Percentiles rank a stretch among this genome's conserved stretches.
Evolutionary conservation across 2,888 invertebrate genomes (phyloP).

Genomic region (Brachyptera risi): DNA sequence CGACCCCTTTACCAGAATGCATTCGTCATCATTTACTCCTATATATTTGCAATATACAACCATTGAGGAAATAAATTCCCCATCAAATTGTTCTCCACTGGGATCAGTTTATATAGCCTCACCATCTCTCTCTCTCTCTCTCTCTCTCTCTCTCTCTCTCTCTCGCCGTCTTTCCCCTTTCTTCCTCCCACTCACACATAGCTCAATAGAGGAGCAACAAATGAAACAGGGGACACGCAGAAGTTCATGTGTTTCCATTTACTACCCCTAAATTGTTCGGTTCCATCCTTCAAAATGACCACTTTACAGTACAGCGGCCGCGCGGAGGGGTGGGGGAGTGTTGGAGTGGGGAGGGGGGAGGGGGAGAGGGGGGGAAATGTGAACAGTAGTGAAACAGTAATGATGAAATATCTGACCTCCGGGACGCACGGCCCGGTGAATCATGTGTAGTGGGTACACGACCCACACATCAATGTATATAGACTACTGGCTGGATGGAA

Average conservation of each 20-base stretch:
- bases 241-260: slow-evolving; percentile 34
- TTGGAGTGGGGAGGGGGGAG: slow-evolving; percentile 12
- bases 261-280: slow-evolving; percentile 30
- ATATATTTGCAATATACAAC: not conserved
- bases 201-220: slow-evolving; percentile 25
- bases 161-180: not conserved
- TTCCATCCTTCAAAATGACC: slow-evolving; percentile 47
- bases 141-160: not conserved
- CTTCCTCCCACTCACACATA: slow-evolving; percentile 1
- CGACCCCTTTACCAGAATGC: no score
- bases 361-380: slow-evolving; percentile 32
- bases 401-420: slow-evolving; percentile 51
- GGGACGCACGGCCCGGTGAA: slow-evolving; percentile 45
- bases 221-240: slow-evolving; percentile 31
- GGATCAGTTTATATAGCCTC: not conserved
- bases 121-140: not conserved
- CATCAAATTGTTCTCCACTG: slow-evolving; percentile 8
- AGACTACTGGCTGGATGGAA: not conserved
- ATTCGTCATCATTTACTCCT: not conserved
- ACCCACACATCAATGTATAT: slow-evolving; percentile 28
- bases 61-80: not conserved
- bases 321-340: not conserved
- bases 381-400: slow-evolving; percentile 40
- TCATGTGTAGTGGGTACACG: slow-evolving; percentile 43
- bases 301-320: slow-evolving; percentile 48